phyloP scores from a whole-genome alignment of 2,797 vertebrate genomes.

The Chelon auratus region DNA sequence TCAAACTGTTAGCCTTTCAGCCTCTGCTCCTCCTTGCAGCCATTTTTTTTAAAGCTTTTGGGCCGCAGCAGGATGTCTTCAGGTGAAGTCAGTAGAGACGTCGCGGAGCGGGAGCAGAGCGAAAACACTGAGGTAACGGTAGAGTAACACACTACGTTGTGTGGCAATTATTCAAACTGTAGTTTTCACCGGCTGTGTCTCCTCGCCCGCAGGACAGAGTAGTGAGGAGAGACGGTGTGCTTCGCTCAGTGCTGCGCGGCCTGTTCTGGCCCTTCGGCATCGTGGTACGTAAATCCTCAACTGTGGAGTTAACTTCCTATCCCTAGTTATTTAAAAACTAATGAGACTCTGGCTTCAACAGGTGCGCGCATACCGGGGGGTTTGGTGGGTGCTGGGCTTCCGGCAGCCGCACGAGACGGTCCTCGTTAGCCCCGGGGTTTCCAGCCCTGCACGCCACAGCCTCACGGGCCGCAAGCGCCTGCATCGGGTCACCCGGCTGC shows the following conservation, averaged over 20 bases:
- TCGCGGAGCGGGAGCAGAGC: constrained; percentile 30
- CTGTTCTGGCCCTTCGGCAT: constrained; percentile 82
- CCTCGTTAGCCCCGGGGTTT: neutral
- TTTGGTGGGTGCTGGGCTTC: constrained; percentile 79
- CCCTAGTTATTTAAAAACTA: rapidly evolving
- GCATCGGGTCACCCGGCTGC: constrained; percentile 63
- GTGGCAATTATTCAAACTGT: neutral
- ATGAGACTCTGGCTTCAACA: constrained; percentile 12
- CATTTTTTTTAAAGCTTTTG: constrained; percentile 3
- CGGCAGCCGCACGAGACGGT: constrained; percentile 23
- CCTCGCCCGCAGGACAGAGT: constrained; percentile 56
- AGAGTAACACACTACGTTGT: too few species aligned
- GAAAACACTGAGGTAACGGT: constrained; percentile 58
- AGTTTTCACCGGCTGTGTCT: neutral
- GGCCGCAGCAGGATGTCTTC: constrained; percentile 67
- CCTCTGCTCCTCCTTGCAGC: too few species aligned
- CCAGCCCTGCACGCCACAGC: constrained; percentile 60
- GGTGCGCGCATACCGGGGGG: constrained; percentile 68
- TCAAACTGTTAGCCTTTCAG: rapidly evolving
- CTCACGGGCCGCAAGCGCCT: constrained; percentile 79
- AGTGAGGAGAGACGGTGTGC: constrained; percentile 59
- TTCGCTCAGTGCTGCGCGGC: constrained; percentile 68
- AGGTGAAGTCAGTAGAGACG: constrained; percentile 23
- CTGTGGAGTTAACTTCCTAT: rapidly evolving
- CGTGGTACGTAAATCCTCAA: constrained; percentile 69